Conservation (phyloP, 2,113 vertebrate species). For the Pseudorectes ferrugineus region DNA sequence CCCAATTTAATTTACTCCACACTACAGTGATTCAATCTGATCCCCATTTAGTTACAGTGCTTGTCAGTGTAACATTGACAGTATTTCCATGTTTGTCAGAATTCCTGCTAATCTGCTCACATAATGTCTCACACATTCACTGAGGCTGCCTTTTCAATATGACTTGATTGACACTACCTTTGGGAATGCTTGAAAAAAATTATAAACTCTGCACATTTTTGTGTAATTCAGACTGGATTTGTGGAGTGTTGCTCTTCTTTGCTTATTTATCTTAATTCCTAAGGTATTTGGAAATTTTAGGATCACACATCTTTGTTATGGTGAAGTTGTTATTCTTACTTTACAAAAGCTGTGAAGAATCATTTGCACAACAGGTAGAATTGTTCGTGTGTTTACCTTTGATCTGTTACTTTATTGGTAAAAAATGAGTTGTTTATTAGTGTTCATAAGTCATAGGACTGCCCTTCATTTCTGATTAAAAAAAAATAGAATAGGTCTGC, state of each 20-base stretch:
- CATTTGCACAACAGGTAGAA: not conserved
- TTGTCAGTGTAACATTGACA: not conserved
- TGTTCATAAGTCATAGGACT: not conserved
- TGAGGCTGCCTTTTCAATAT: not conserved
- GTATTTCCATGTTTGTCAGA: slow-evolving; percentile 1
- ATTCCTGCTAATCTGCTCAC: not conserved
- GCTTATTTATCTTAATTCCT: not conserved
- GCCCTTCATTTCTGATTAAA: slow-evolving; percentile 9
- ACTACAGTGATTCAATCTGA: not conserved
- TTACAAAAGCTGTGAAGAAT: not conserved
- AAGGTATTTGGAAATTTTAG: not conserved
- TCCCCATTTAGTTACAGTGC: not conserved
- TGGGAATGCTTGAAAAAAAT: not conserved
- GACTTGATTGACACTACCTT: not conserved
- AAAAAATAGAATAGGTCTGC: not conserved
- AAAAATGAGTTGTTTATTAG: not conserved
- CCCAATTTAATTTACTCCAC: slow-evolving; percentile 28
- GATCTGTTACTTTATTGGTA: not conserved
- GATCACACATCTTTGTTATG: not conserved
- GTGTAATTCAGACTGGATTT: slow-evolving; percentile 5
- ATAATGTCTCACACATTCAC: not conserved
- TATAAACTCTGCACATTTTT: not conserved
- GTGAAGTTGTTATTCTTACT: not conserved
- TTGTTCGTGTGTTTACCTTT: not conserved
- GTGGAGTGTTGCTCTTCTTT: not conserved